Conservation (phyloP, 2,113 vertebrate genomes). For the Epinephelus lanceolatus region DNA sequence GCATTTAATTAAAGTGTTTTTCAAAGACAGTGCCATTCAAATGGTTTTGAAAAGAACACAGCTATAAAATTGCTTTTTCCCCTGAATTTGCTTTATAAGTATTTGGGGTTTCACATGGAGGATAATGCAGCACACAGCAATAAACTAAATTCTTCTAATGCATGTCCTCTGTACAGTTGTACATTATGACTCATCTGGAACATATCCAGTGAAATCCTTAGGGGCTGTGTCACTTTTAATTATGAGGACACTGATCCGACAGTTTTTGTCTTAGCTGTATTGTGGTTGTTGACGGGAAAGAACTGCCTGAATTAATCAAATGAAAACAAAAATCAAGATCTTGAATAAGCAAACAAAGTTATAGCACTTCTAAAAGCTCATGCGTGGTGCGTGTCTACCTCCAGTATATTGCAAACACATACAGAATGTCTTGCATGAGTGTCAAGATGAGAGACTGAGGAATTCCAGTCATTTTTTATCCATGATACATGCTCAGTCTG, state of each 20-base stretch:
- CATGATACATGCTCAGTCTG: slow-evolving; percentile 52
- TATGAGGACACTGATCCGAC: slow-evolving; percentile 45
- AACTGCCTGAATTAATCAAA: slow-evolving; percentile 39
- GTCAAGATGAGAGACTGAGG: slow-evolving; percentile 45
- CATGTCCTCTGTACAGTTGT: neutral
- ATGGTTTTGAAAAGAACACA: neutral
- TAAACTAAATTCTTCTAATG: neutral
- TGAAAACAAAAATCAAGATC: slow-evolving; percentile 36
- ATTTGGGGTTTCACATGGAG: neutral
- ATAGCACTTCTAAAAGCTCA: neutral
- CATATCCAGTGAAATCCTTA: slow-evolving; percentile 30
- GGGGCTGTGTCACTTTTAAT: slow-evolving; percentile 38
- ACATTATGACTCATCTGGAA: slow-evolving; percentile 41
- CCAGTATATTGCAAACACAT: slow-evolving; percentile 42
- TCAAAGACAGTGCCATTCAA: neutral
- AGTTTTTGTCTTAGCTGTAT: slow-evolving; percentile 10
- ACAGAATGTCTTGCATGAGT: slow-evolving; percentile 32
- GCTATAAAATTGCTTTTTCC: neutral
- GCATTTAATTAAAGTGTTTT: neutral
- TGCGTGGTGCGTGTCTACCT: slow-evolving; percentile 13
- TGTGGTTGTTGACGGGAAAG: slow-evolving; percentile 28
- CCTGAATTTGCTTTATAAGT: neutral
- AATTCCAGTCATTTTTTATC: slow-evolving; percentile 41
- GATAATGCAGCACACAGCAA: neutral
- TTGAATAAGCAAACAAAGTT: slow-evolving; percentile 4